Percentiles rank a stretch among this genome's conserved stretches.
Evolutionary conservation across 2,888 invertebrate species (phyloP).

Genomic region (Apeira syringaria): DNA sequence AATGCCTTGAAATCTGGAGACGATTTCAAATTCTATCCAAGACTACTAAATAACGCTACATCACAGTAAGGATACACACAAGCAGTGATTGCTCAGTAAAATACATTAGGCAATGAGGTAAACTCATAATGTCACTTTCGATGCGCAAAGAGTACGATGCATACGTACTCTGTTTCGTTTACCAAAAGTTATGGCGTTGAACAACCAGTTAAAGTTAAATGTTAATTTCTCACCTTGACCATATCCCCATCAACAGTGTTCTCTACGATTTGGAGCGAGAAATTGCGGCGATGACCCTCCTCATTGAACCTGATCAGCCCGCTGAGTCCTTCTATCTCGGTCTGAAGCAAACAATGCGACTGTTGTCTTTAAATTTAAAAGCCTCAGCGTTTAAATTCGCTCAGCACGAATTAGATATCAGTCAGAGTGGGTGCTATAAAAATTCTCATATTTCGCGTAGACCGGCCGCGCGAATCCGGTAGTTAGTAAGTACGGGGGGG

Average conservation of each 20-base stretch:
- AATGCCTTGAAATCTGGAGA: too few species aligned
- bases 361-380: conserved; percentile 49
- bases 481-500: conserved; percentile 40
- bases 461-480: conserved; percentile 27
- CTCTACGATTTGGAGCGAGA: conserved; percentile 94
- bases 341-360: conserved; percentile 83
- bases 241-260: conserved; percentile 95
- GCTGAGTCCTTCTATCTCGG: conserved; percentile 94
- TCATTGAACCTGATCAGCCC: conserved; percentile 94
- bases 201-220: background rate
- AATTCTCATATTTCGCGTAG: conserved; percentile 30
- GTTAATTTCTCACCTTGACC: conserved; percentile 86
- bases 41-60: too few species aligned
- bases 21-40: too few species aligned
- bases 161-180: too few species aligned
- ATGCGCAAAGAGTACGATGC: too few species aligned
- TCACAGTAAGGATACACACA: too few species aligned
- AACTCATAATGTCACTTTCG: too few species aligned
- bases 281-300: conserved; percentile 92
- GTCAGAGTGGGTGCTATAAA: conserved; percentile 23
- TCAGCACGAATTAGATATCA: conserved; percentile 11
- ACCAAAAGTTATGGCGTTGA: background rate
- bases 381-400: conserved; percentile 27
- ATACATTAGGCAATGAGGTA: too few species aligned
- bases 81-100: too few species aligned